These are phyloP conservation scores for Clavelina lepadiformis DNA, from an alignment of 23 tunicate species.

Conservation along the genomic window DNA sequence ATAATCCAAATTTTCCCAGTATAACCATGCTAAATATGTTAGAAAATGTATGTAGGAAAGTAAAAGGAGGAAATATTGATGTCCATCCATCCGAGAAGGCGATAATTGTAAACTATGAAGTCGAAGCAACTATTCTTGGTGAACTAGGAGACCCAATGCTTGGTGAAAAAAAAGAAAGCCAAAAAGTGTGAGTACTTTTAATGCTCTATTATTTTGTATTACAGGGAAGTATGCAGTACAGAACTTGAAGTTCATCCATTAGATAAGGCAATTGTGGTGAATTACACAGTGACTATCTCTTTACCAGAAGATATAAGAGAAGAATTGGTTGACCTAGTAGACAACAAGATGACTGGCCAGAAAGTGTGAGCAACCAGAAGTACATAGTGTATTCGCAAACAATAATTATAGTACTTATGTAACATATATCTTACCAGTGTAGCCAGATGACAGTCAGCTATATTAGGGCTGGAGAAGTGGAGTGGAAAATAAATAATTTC, in stretches of 20 bases:
- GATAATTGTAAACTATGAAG: conserved; percentile 89
- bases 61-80: conserved; percentile 87
- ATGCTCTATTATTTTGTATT: neutral
- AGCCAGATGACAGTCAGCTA: too few species aligned
- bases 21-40: too few species aligned
- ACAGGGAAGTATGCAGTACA: conserved; percentile 7
- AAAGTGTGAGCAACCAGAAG: conserved; percentile 30
- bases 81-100: conserved; percentile 97
- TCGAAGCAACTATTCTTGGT: conserved; percentile 93
- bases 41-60: conserved; percentile 78
- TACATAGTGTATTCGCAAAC: too few species aligned
- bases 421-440: too few species aligned
- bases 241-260: conserved; percentile 55
- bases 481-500: too few species aligned
- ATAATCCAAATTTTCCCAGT: too few species aligned
- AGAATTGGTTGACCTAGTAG: neutral
- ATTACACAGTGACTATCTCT: conserved; percentile 11
- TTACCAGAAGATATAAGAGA: neutral
- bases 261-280: conserved; percentile 25
- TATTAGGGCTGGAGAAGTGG: too few species aligned
- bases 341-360: conserved; percentile 7
- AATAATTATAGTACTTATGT: too few species aligned
- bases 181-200: conserved; percentile 76
- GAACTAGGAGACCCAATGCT: conserved; percentile 95
- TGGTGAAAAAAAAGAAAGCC: conserved; percentile 86